Evolutionary conservation across 2,888 invertebrate genomes (phyloP).

Genomic region (Scaptomyza flava): DNA sequence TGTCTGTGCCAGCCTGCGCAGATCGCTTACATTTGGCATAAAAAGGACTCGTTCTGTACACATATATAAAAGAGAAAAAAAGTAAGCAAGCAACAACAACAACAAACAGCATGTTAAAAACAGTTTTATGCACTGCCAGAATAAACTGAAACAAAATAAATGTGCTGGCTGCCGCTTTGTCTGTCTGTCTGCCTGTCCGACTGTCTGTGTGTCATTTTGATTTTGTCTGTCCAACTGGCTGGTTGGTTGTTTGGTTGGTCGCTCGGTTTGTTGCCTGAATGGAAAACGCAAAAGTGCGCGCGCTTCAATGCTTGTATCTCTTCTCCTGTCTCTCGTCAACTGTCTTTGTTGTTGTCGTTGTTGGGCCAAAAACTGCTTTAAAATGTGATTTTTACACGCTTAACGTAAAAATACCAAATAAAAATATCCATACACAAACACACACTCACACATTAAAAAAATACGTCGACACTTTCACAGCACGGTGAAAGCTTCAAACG

Average conservation of each 20-base stretch:
- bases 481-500: background rate
- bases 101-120: constrained; percentile 69
- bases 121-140: constrained; percentile 74
- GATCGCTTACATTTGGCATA: constrained; percentile 78
- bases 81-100: constrained; percentile 22
- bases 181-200: constrained; percentile 26
- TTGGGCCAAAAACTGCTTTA: constrained; percentile 51
- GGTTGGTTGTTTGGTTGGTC: constrained; percentile 29
- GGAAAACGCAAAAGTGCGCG: constrained; percentile 73
- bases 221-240: constrained; percentile 6
- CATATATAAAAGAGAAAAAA: constrained; percentile 25
- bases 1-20: constrained; percentile 63
- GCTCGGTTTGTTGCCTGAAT: constrained; percentile 45
- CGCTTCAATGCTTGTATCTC: constrained; percentile 70
- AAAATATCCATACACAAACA: background rate
- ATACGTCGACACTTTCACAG: constrained; percentile 25
- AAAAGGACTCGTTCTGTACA: constrained; percentile 59
- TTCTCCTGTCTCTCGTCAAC: constrained; percentile 55
- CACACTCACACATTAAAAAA: constrained; percentile 2
- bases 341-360: constrained; percentile 35
- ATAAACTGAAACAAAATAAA: constrained; percentile 74
- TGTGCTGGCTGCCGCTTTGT: constrained; percentile 43
- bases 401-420: constrained; percentile 17
- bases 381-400: constrained; percentile 70
- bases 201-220: too few relatives aligned